A percentile compares a stretch with the other conserved stretches of the same genome.
Evolutionary conservation across 1,140 invertebrate species (phyloP).

Genomic region (Apolygus lucorum): DNA sequence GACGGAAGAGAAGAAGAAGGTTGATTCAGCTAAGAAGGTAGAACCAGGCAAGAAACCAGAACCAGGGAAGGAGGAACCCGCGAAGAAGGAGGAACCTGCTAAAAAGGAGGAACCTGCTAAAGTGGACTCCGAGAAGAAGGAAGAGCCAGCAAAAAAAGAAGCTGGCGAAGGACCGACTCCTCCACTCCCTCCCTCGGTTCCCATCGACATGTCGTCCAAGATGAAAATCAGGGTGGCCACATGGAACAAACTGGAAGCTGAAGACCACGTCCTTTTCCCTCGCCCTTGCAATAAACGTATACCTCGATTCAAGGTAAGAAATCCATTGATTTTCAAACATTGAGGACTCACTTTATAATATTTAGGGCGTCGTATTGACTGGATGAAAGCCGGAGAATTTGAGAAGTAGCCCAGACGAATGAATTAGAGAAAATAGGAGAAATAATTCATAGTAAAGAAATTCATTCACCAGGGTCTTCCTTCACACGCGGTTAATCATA

Average conservation of each 20-base stretch:
- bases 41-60: background rate
- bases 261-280: constrained; percentile 32
- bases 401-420: no score
- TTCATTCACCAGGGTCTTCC: no score
- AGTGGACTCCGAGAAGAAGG: background rate
- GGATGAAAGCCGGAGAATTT: no score
- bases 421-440: no score
- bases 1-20: background rate
- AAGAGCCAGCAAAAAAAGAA: background rate
- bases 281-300: constrained; percentile 43
- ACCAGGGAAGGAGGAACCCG: background rate
- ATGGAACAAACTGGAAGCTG: constrained; percentile 31
- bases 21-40: background rate
- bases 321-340: background rate
- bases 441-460: no score
- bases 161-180: background rate
- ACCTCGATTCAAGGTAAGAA: constrained; percentile 49
- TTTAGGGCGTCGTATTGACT: no score
- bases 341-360: background rate
- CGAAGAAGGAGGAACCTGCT: background rate
- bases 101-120: background rate
- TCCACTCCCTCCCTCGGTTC: background rate
- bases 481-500: no score
- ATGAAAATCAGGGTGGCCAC: constrained; percentile 4
- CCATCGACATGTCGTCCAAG: constrained; percentile 3